These are phyloP conservation scores for Novumbra hubbsi DNA, from an alignment of 2,797 vertebrate genomes.

Conservation along the genomic window DNA sequence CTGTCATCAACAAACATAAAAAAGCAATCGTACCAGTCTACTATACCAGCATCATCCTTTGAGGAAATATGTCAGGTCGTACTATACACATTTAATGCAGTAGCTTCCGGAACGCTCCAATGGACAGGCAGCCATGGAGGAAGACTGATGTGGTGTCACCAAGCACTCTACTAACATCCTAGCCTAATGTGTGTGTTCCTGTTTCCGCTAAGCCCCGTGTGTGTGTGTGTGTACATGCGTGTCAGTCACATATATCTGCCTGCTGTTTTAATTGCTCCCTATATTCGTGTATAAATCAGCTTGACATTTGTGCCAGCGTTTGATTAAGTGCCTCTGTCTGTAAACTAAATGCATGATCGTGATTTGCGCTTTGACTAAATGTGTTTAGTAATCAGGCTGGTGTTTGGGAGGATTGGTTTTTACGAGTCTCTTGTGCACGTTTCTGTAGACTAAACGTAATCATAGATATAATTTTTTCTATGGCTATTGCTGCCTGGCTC, in stretches of 20 bases:
- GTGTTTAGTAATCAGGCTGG: constrained; percentile 14
- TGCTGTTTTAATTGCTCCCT: constrained; percentile 21
- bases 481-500: not conserved
- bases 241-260: not conserved
- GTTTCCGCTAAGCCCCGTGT: not conserved
- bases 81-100: too few relatives aligned
- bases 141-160: too few relatives aligned
- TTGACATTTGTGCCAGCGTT: constrained; percentile 37
- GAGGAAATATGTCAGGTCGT: too few relatives aligned
- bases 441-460: not conserved
- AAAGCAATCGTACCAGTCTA: too few relatives aligned
- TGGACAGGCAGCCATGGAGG: too few relatives aligned
- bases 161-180: too few relatives aligned
- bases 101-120: too few relatives aligned
- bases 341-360: constrained; percentile 13
- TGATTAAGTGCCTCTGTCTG: constrained; percentile 20
- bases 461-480: not conserved
- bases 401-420: not conserved
- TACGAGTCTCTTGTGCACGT: not conserved
- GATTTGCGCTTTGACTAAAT: constrained; percentile 11
- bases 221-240: not conserved
- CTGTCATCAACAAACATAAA: too few relatives aligned
- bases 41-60: too few relatives aligned
- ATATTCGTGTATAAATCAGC: constrained; percentile 34
- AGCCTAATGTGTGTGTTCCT: too few relatives aligned